Base-by-base conservation (phyloP, 2,888 invertebrate species). In the Osmoderma eremita region DNA sequence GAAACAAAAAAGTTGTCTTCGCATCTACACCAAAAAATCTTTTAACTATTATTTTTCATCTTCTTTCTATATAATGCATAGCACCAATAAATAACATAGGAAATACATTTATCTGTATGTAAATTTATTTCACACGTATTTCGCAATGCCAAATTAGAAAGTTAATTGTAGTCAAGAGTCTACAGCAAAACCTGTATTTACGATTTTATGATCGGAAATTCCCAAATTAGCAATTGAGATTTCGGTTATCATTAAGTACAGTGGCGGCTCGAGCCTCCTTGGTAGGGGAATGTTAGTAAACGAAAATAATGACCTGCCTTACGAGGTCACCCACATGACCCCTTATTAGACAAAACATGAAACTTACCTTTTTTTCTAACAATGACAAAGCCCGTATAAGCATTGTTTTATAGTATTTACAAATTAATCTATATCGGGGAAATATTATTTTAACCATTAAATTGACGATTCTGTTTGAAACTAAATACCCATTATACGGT, bases 221-320 rank as follows among this genome's bases (percentile, higher is more conserved):
- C 58, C 58, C 13, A 58, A 58, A 58, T 42, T 58, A 42, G 24
- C 58, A 42, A 45, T 58, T 58, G 42, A 58, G 17, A 58, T 58
- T 42, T 22, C 12, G 45, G 6, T 42, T 30, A 45, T 42, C 42
- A 39, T 24, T 58, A n/a, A 24, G 22, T 2, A 18, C n/a, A n/a
- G 15, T 48, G 6, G 30, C 30, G 30, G 30, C 30, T 30, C 30
- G 30, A 15, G 1, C 6, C 5, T 2, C 6, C 2, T 45, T 17
- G 6, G 8, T 45, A 18, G 13, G 2, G 15, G 18, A 17, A 3
- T 42, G 17, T 12, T 48, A 17, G 12, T 17, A 20, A 20, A 4
- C 18, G n/a, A 20, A 20, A 20, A 12, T 12, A 6, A 20, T 18
- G 18, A 48, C 10, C 20, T 20, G 1, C 10, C 48, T 8, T 20